Conservation (phyloP, 2,797 vertebrate species). For the Smutsia temminckii region DNA sequence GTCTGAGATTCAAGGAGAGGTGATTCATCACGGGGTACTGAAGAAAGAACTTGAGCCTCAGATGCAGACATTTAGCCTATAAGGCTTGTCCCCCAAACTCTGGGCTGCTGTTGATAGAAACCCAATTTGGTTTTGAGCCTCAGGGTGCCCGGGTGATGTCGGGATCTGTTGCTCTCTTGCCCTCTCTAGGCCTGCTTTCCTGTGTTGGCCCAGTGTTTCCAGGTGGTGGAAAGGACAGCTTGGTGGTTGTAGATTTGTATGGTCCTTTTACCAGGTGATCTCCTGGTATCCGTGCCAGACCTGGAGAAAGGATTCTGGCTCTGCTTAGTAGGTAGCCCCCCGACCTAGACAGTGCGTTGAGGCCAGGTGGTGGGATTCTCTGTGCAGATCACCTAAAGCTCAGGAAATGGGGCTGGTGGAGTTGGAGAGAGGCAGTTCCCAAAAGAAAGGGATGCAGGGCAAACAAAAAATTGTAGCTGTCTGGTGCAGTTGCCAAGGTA, state of each 20-base stretch:
- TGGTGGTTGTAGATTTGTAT: fast-evolving
- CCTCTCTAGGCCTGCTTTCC: neutral
- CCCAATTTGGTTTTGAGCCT: neutral
- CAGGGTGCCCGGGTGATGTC: neutral
- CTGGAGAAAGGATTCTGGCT: neutral
- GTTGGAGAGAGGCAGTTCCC: neutral
- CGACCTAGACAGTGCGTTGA: neutral
- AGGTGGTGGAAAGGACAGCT: neutral
- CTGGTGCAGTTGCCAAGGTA: neutral
- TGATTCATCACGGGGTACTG: neutral
- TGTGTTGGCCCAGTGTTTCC: neutral
- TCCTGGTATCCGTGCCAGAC: neutral
- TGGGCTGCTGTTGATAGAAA: neutral
- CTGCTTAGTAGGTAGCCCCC: neutral
- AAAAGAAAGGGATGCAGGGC: neutral
- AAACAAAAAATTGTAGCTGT: neutral
- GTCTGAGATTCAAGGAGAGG: neutral
- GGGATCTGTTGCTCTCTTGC: neutral
- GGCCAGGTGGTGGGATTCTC: neutral
- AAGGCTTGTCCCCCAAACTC: neutral
- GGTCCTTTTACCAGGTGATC: neutral
- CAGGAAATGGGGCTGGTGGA: neutral
- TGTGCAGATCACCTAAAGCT: neutral
- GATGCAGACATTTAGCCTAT: neutral
- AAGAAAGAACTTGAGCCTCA: neutral